These are phyloP conservation scores for Coelopa pilipes DNA, from an alignment of 2,888 invertebrate genomes.

Conservation along the genomic window DNA sequence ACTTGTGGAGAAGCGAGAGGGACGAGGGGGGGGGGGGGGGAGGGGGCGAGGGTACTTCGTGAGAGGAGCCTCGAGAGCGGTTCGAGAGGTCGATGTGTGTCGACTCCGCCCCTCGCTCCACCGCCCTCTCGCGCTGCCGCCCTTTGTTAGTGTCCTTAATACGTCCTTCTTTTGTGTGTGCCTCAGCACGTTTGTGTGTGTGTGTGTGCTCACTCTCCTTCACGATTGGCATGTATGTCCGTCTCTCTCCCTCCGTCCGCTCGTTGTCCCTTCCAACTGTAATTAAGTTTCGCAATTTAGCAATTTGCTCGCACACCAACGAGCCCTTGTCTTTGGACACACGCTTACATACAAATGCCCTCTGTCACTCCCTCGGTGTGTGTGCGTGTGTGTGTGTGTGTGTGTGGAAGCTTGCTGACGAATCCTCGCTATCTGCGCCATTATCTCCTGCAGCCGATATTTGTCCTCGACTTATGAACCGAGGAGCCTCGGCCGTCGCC, in stretches of 20 bases:
- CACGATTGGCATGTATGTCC: not conserved
- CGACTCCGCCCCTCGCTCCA: too few relatives aligned
- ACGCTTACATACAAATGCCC: not conserved
- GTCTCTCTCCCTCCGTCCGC: not conserved
- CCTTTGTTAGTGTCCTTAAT: too few relatives aligned
- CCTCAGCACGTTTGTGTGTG: not conserved
- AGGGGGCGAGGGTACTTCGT: too few relatives aligned
- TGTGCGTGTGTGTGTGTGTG: not conserved
- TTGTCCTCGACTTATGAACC: constrained; percentile 17
- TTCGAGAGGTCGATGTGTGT: too few relatives aligned
- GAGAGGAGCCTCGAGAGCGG: too few relatives aligned
- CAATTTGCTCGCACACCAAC: constrained; percentile 9
- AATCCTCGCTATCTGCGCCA: constrained; percentile 22
- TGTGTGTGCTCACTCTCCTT: not conserved
- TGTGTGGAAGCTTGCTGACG: constrained; percentile 14
- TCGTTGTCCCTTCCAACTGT: not conserved
- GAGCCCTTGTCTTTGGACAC: not conserved
- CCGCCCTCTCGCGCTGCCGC: too few relatives aligned
- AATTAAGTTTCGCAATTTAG: constrained; percentile 24
- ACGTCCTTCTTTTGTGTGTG: not conserved
- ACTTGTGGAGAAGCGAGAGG: too few relatives aligned
- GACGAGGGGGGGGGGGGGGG: too few relatives aligned
- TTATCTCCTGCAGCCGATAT: constrained; percentile 23
- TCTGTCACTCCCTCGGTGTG: not conserved
- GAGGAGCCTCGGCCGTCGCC: not conserved